Conservation (phyloP, 2,797 vertebrate genomes). For the Tragopan temminckii region DNA sequence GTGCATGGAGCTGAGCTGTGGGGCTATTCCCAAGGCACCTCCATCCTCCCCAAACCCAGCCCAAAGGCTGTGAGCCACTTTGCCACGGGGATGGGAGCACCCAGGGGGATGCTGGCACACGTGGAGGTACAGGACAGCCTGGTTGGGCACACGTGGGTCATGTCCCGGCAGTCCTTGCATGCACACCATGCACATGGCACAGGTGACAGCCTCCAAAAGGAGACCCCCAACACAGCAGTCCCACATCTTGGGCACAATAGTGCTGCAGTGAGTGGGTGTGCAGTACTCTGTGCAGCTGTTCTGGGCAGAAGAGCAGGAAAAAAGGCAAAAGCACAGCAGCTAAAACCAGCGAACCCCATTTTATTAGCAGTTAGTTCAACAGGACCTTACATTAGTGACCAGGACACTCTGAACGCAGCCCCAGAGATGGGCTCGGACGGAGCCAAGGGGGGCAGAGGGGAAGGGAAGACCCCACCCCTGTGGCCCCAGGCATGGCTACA, state of each 20-base stretch:
- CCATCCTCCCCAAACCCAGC: neutral
- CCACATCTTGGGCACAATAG: neutral
- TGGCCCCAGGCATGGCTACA: constrained; percentile 20
- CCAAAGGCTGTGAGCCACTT: accelerated
- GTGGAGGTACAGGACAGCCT: neutral
- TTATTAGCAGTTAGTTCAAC: constrained; percentile 83
- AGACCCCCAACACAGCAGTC: neutral
- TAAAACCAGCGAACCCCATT: constrained; percentile 80
- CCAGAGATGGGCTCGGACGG: constrained; percentile 56
- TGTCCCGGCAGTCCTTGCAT: too few species aligned
- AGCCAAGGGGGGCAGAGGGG: constrained; percentile 31
- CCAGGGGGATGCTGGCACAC: neutral
- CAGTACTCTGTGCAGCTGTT: neutral
- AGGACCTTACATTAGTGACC: constrained; percentile 66
- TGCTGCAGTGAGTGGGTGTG: neutral
- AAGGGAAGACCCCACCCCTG: constrained; percentile 20
- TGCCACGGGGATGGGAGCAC: neutral
- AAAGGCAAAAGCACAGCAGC: neutral
- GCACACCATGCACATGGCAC: neutral
- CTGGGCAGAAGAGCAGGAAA: neutral
- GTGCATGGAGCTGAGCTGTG: neutral
- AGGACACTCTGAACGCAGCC: constrained; percentile 46
- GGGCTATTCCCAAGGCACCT: neutral
- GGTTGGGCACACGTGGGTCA: neutral
- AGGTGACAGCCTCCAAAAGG: neutral